These are phyloP conservation scores for Muscicapa adusta DNA, from an alignment of 2,113 vertebrate species.

Conservation along the genomic window DNA sequence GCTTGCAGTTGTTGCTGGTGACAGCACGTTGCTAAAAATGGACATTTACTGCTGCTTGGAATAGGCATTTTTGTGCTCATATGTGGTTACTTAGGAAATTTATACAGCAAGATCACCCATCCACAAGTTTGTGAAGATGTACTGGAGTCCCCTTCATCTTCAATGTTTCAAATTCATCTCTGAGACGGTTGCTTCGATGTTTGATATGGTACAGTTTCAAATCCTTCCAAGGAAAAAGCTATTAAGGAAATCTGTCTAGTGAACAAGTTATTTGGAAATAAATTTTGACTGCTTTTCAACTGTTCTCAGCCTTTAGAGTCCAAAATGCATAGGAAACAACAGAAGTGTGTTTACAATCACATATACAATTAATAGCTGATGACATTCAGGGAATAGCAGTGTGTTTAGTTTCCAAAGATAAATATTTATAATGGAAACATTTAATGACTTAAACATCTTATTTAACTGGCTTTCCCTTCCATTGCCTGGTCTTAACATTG, in stretches of 20 bases:
- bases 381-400: neutral
- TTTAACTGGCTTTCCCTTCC: neutral
- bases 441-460: constrained; percentile 13
- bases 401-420: neutral
- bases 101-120: neutral
- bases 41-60: neutral
- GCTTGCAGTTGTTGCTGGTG: neutral
- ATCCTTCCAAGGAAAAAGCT: constrained; percentile 4
- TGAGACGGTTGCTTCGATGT: neutral
- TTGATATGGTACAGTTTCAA: constrained; percentile 12
- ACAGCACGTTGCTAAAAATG: neutral
- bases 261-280: constrained; percentile 11
- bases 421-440: constrained; percentile 26
- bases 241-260: neutral
- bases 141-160: neutral
- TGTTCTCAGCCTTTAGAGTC: neutral
- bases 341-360: neutral
- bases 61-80: neutral
- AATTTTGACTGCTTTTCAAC: constrained; percentile 41
- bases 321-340: neutral
- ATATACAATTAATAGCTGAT: constrained; percentile 25
- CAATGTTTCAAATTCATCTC: neutral
- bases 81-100: neutral
- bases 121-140: neutral
- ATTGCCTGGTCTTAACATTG: neutral